Base-by-base conservation (phyloP, 1,140 invertebrate genomes). In the Neoseiulus cucumeris region DNA sequence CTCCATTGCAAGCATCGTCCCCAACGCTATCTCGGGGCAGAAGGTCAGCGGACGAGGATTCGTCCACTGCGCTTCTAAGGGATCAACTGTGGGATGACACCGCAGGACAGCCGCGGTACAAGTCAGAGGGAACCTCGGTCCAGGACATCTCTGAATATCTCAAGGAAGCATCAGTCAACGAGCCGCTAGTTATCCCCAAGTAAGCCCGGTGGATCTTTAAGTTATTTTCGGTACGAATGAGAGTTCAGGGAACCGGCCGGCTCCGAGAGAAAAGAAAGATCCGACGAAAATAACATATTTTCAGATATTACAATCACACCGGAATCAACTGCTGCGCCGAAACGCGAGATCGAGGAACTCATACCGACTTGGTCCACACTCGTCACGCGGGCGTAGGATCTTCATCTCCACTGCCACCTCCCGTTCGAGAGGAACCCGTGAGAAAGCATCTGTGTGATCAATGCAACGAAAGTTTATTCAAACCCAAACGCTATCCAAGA, bases 311-410 rank as follows among this genome's bases (percentile, higher is more conserved):
- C 22, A 25, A 59, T 25, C 51, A 59, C 22, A 59, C 51, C 22
- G 51, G 51, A 5, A 59, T 59, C 14, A 59, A 59, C 22, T 59
- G 51, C 33, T 59, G 51, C 18, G 20, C 64, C 22, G 41, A 65
- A 65, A 51, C 64, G 1, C 39, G 28, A 42, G 7, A 42, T 42
- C 65, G 25, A 18, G 17, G 33, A 18, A 65, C n/a, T 64, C 65
- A 25, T 55, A 64, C n/a, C 51, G 67, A 45, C 51, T 47, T 28
- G 47, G 67, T 64, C 64, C 66, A 29, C 64, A 68, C 14, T 33
- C 67, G 25, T 44, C 44, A 2, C 5, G 42, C 28, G 14, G 51
- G 33, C 12, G 14, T 25, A 17, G 51, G 22, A 14, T 59, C 51
- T 20, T 17, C 22, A 59, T 59, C 51, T 25, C 51, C 51, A 2